Conservation (phyloP, 2,113 vertebrate genomes). For the Sander lucioperca region DNA sequence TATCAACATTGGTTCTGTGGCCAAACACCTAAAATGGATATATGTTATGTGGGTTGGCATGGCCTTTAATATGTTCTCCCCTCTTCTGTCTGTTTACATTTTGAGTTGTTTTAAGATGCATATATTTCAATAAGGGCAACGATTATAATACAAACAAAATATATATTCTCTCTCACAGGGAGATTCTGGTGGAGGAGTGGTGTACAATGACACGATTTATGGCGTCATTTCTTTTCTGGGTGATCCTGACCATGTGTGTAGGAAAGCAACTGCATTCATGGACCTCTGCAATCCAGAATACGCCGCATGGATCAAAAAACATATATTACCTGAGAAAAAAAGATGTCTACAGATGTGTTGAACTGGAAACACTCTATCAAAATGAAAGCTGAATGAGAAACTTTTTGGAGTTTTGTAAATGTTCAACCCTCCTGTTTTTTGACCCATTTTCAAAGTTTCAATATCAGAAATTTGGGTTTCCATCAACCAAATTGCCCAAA, state of each 20-base stretch:
- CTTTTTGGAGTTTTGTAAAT: not conserved
- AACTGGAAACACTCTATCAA: not conserved
- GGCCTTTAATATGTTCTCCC: not conserved
- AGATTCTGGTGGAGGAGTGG: conserved; percentile 41
- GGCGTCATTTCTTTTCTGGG: not conserved
- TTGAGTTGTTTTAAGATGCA: not conserved
- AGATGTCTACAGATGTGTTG: not conserved
- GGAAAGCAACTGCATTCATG: not conserved
- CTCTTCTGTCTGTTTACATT: not conserved
- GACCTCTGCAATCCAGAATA: conserved; percentile 23
- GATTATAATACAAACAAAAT: not conserved
- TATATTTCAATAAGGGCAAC: not conserved
- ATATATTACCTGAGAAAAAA: not conserved
- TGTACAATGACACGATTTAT: not conserved
- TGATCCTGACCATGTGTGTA: not conserved
- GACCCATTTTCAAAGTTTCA: too few species aligned
- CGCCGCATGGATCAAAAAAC: not conserved
- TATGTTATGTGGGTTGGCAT: not conserved
- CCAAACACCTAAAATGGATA: not conserved
- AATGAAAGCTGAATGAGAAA: not conserved
- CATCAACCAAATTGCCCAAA: too few species aligned
- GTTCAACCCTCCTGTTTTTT: too few species aligned
- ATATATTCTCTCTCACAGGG: conserved; percentile 9
- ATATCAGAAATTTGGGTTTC: too few species aligned
- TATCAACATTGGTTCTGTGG: conserved; percentile 34